These are phyloP conservation scores for Neoniphon sammara DNA, from an alignment of 2,797 vertebrate species.

Conservation along the genomic window DNA sequence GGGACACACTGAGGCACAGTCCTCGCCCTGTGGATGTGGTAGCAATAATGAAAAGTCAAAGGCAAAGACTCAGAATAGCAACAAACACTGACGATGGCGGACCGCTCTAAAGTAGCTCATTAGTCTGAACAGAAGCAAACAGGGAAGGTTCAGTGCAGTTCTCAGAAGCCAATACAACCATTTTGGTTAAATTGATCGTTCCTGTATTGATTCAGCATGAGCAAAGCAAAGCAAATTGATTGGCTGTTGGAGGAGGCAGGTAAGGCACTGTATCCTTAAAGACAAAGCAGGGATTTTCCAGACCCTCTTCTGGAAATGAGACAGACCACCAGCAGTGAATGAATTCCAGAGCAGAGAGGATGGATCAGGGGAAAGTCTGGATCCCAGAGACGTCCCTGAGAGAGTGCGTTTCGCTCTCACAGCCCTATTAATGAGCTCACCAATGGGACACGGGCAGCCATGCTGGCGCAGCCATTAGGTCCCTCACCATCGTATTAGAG, in stretches of 20 bases:
- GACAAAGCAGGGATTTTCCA: background rate
- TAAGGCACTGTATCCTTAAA: conserved; percentile 2
- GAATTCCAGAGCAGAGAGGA: conserved; percentile 21
- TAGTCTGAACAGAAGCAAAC: conserved; percentile 23
- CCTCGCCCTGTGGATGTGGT: conserved; percentile 85
- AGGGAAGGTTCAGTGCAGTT: conserved; percentile 27
- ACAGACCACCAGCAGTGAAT: background rate
- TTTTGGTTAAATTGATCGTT: conserved; percentile 45
- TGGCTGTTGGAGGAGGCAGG: conserved; percentile 7
- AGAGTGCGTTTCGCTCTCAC: conserved; percentile 33
- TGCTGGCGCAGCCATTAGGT: conserved; percentile 47
- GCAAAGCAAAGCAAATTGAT: conserved; percentile 41
- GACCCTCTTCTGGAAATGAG: background rate
- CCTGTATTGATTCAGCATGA: conserved; percentile 23
- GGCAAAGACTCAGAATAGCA: conserved; percentile 31
- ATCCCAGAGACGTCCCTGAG: conserved; percentile 26
- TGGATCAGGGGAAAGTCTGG: conserved; percentile 14
- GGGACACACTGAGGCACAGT: conserved; percentile 88
- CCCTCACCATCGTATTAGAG: conserved; percentile 57
- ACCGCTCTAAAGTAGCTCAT: conserved; percentile 34
- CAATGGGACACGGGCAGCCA: conserved; percentile 49
- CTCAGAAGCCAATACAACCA: conserved; percentile 24
- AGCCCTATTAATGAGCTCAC: conserved; percentile 69
- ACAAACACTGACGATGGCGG: conserved; percentile 43
- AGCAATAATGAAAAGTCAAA: conserved; percentile 48